Conservation (phyloP, 2,113 vertebrate genomes). For the Nipponia nippon region DNA sequence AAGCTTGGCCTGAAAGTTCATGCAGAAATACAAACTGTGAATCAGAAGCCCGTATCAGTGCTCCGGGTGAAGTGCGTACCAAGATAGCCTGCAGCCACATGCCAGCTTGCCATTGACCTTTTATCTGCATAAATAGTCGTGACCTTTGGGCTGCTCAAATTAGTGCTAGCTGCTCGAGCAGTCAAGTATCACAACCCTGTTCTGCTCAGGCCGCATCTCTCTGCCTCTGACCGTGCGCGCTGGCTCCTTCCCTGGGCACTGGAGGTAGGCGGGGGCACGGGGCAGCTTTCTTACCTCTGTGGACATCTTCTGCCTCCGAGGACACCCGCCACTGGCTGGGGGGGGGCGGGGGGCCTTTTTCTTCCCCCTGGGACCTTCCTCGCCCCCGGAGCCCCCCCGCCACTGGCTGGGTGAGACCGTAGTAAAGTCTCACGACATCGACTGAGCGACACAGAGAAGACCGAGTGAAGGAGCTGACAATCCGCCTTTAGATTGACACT, state of each 20-base stretch:
- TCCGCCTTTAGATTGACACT: fast-evolving
- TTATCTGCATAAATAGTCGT: slow-evolving; percentile 65
- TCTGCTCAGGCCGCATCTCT: not conserved
- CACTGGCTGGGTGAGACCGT: not conserved
- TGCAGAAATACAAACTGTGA: slow-evolving; percentile 29
- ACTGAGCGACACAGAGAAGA: not conserved
- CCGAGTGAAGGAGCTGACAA: not conserved
- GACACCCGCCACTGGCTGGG: not conserved
- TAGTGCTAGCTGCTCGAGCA: slow-evolving; percentile 24
- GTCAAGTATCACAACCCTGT: not conserved
- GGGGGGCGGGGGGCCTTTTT: no score
- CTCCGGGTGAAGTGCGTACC: not conserved
- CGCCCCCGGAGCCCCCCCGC: no score
- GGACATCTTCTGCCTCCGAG: not conserved
- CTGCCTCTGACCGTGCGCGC: not conserved
- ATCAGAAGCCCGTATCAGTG: slow-evolving; percentile 3
- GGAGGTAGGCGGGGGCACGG: not conserved
- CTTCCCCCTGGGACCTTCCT: no score
- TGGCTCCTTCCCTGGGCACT: not conserved
- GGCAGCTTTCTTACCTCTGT: not conserved
- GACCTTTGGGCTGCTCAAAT: slow-evolving; percentile 68
- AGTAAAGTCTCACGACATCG: not conserved
- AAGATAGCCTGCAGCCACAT: slow-evolving; percentile 52
- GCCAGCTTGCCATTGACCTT: slow-evolving; percentile 58
- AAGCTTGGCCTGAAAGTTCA: slow-evolving; percentile 42